A percentile compares a stretch with the other conserved stretches of the same genome.
phyloP scores from a whole-genome alignment of 1,140 invertebrate species.

The Steinernema khuongi region DNA sequence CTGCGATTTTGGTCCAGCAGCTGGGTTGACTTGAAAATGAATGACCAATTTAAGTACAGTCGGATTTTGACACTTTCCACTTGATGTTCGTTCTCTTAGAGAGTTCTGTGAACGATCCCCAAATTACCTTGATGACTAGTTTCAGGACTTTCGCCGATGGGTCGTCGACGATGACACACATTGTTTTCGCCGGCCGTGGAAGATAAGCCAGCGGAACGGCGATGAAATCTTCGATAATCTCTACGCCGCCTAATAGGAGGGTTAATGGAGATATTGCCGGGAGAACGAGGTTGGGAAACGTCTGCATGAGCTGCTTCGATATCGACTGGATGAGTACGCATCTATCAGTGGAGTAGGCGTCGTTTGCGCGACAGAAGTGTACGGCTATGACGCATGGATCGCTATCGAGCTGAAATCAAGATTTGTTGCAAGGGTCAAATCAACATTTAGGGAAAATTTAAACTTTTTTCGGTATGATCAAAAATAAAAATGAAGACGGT shows the following conservation, averaged over 20 bases:
- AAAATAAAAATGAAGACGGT: too few relatives aligned
- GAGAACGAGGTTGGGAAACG: slow-evolving; percentile 29
- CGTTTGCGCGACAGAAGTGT: slow-evolving; percentile 25
- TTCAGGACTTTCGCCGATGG: slow-evolving; percentile 7
- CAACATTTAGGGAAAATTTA: background rate
- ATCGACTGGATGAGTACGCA: slow-evolving; percentile 27
- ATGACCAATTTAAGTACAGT: background rate
- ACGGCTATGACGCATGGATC: slow-evolving; percentile 20
- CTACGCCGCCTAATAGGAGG: slow-evolving; percentile 22
- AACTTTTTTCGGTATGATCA: too few relatives aligned
- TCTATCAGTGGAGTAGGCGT: slow-evolving; percentile 22
- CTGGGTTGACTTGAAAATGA: background rate
- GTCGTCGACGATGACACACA: slow-evolving; percentile 32
- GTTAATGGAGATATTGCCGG: slow-evolving; percentile 27
- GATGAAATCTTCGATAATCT: slow-evolving; percentile 25
- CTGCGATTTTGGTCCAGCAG: background rate
- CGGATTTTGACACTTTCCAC: background rate
- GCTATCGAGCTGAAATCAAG: slow-evolving; percentile 26
- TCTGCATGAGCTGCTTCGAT: slow-evolving; percentile 24
- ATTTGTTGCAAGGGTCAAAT: background rate
- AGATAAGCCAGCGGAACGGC: slow-evolving; percentile 25
- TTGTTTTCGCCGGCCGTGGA: slow-evolving; percentile 21
- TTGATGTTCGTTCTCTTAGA: background rate
- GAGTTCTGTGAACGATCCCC: background rate
- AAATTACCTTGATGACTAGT: slow-evolving; percentile 3